Evolutionary conservation across 1,140 invertebrate genomes (phyloP), one percentile per base, ranked within the genome.

Genomic region (Pollicipes pollicipes): DNA sequence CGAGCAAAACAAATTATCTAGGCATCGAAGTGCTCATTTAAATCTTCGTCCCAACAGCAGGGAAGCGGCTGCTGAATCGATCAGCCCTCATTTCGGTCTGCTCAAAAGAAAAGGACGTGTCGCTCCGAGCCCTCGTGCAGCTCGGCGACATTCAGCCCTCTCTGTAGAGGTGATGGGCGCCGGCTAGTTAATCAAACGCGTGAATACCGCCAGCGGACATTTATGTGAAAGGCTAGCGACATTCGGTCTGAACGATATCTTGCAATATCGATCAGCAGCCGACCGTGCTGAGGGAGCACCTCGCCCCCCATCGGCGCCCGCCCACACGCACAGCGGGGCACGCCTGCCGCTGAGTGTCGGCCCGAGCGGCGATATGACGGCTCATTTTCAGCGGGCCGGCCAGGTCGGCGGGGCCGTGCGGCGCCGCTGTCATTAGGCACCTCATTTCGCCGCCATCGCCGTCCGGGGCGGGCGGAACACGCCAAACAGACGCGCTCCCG

Each of bases 341-440:
- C 45, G 45, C 13, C 13, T 21, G 2, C 45, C 45, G 45, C 45
- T 21, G 45, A 58, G 13, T 21, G 45, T 21, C 45, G 45, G 3
- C 10, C 35, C 17, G 35, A 10, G 13, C 13, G 24, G 24, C 45
- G 13, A 58, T 58, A 58, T 58, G 45, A 21, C 45, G 24, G 45
- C 45, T 58, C 45, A 58, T 58, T 58, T 58, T 58, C 45, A n/a
- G n/a, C n/a, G n/a, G n/a, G 45, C 45, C 45, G 45, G 45, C 45
- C 45, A 21, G 16, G 32, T 35, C 4, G n/a, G n/a, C n/a, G n/a
- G n/a, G n/a, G n/a, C n/a, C n/a, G n/a, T n/a, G 32, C 32, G 16
- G 32, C 32, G 16, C 32, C 24, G 45, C 13, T 21, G 45, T 58
- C 45, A 35, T 21, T 10, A 21, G 45, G 24, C 45, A 58, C 13